phyloP scores from a whole-genome alignment of 2,888 invertebrate genomes.

The Diabrotica balteata region DNA sequence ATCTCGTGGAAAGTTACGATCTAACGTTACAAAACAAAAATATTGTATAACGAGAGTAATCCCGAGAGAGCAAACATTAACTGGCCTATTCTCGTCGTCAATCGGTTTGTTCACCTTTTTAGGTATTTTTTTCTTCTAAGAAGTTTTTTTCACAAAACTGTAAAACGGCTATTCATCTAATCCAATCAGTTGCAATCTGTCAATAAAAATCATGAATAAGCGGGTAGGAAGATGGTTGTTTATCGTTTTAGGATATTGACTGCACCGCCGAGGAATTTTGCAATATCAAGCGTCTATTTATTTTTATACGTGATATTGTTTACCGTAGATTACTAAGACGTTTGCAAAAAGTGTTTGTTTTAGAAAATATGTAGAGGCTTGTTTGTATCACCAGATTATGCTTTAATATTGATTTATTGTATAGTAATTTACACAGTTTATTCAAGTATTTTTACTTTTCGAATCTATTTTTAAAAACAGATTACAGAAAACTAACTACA shows the following conservation, averaged over 20 bases:
- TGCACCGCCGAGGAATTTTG: conserved; percentile 36
- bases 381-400: conserved; percentile 11
- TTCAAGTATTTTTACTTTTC: too few species aligned
- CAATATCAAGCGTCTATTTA: conserved; percentile 38
- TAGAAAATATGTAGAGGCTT: conserved; percentile 33
- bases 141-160: conserved; percentile 18
- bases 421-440: not conserved
- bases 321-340: conserved; percentile 39
- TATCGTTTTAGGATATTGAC: conserved; percentile 42
- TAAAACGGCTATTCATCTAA: conserved; percentile 23
- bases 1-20: too few species aligned
- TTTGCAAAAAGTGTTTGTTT: conserved; percentile 44
- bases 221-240: conserved; percentile 28
- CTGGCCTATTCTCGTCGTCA: conserved; percentile 4
- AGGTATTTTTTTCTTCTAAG: conserved; percentile 8
- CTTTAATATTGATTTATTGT: not conserved
- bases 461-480: too few species aligned
- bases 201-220: conserved; percentile 37
- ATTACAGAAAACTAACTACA: too few species aligned
- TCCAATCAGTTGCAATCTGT: conserved; percentile 32
- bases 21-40: too few species aligned
- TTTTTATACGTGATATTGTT: conserved; percentile 37
- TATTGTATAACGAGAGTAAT: too few species aligned
- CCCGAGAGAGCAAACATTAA: not conserved
- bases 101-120: conserved; percentile 25